Evolutionary conservation across 1,140 invertebrate species (phyloP), one percentile per base, ranked within the genome.

Genomic region (Dinoponera quadriceps): DNA sequence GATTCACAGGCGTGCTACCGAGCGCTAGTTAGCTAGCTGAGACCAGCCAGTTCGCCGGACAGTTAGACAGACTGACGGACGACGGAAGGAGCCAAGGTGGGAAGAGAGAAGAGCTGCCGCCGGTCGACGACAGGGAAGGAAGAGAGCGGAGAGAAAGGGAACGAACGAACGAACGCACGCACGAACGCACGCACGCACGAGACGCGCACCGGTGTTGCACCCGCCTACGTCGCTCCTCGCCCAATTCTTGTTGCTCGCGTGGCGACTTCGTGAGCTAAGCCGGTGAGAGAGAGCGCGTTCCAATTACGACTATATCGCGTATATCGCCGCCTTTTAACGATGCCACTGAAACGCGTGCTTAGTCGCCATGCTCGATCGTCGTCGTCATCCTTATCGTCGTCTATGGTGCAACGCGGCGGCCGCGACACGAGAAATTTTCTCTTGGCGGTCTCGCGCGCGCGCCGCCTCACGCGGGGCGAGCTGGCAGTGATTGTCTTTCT

Each of bases 201-300:
- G 44, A 4, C 38, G 18, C 38, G 7, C 38, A 44, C 38, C 38
- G 48, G n/a, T n/a, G 66, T n/a, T 66, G 69, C n/a, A n/a, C 48
- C 38, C 13, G 59, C 27, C 13, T 54, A 85, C 66, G 66, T 72
- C 54, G 78, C 25, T 55, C 72, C 25, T 54, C 83, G 48, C 62
- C 62, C 82, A 69, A 74, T 72, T 57, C 68, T 51, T 75, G 22
- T 44, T 65, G 49, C 22, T 69, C 49, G 49, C 22, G 49, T 29
- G 49, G 82, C n/a, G n/a, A 88, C 77, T 82, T 63, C 59, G 65
- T 78, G 65, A 87, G 78, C 71, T 60, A 75, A 62, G 55, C 78
- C 84, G 73, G 87, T 83, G 72, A 83, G 86, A 83, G 72, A 83
- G 86, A 83, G 57, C 68, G 57, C 80, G 85, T 77, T 49, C 51